Evolutionary conservation across 1,140 invertebrate species (phyloP).

Genomic region (Zaprionus capensis): DNA sequence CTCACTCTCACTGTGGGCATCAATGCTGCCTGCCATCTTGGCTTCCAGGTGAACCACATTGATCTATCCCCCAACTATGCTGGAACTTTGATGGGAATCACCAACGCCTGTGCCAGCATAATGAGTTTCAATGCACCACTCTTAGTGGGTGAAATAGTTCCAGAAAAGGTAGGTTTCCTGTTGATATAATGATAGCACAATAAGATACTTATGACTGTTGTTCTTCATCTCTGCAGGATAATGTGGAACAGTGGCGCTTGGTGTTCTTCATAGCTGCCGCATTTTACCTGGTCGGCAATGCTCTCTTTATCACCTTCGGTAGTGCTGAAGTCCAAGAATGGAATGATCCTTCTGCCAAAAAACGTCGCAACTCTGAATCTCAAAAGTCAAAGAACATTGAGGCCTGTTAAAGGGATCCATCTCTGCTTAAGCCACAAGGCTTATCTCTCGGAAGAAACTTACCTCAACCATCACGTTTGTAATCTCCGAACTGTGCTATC

Average conservation of each 20-base stretch:
- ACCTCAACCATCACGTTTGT: neutral
- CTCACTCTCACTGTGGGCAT: conserved; percentile 67
- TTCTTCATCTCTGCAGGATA: conserved; percentile 71
- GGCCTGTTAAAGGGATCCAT: neutral
- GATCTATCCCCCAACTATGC: conserved; percentile 91
- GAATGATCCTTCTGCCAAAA: conserved; percentile 85
- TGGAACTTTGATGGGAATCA: conserved; percentile 88
- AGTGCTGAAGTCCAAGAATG: conserved; percentile 87
- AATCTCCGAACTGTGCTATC: neutral
- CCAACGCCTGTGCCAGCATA: conserved; percentile 89
- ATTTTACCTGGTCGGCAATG: conserved; percentile 88
- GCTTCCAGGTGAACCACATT: conserved; percentile 88
- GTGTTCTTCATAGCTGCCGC: conserved; percentile 90
- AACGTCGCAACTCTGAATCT: conserved; percentile 17
- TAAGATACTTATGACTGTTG: neutral
- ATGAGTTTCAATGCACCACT: conserved; percentile 89
- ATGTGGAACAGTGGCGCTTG: conserved; percentile 87
- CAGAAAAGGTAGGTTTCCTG: conserved; percentile 85
- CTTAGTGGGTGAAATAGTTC: conserved; percentile 86
- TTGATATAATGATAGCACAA: neutral
- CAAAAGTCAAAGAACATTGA: conserved; percentile 31
- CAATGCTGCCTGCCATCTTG: conserved; percentile 86
- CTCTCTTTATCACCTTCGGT: conserved; percentile 88
- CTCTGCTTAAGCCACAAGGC: neutral
- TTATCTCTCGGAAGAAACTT: neutral